Evolutionary conservation across 2,113 vertebrate genomes (phyloP).

Genomic region (Thunnus maccoyii): DNA sequence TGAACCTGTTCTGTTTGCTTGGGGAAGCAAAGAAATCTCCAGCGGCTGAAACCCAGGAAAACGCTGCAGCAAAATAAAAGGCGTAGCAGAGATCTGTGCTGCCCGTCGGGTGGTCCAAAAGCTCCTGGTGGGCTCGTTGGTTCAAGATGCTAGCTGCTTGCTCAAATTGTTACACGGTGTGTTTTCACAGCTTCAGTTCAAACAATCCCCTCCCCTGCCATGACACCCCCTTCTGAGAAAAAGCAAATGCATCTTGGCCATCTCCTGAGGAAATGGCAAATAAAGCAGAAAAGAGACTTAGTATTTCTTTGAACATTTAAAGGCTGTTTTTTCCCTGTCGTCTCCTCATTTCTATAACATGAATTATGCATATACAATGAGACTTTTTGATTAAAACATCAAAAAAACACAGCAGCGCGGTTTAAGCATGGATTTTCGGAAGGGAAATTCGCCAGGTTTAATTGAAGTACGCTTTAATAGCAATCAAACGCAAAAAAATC

Average conservation of each 20-base stretch:
- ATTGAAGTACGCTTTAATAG: constrained; percentile 74
- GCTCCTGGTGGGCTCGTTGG: constrained; percentile 54
- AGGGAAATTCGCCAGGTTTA: constrained; percentile 44
- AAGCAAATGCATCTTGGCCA: constrained; percentile 39
- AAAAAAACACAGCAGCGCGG: constrained; percentile 52
- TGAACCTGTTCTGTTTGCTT: constrained; percentile 61
- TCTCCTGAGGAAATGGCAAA: constrained; percentile 53
- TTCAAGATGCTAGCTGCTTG: constrained; percentile 61
- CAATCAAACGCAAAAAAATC: constrained; percentile 64
- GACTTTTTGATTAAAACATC: constrained; percentile 71
- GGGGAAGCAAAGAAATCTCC: constrained; percentile 35
- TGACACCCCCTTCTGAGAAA: constrained; percentile 34
- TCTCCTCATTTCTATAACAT: constrained; percentile 54
- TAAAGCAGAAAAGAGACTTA: constrained; percentile 54
- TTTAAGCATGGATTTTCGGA: constrained; percentile 54
- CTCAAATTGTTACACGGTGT: constrained; percentile 55
- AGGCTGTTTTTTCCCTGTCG: constrained; percentile 19
- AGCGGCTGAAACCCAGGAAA: constrained; percentile 9
- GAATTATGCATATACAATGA: constrained; percentile 75
- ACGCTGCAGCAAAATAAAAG: constrained; percentile 34
- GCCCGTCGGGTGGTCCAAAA: constrained; percentile 55
- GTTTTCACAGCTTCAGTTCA: constrained; percentile 72
- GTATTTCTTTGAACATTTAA: constrained; percentile 67
- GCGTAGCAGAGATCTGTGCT: constrained; percentile 26
- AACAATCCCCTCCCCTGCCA: constrained; percentile 45